Evolutionary conservation across 2,797 vertebrate species (phyloP), one percentile per base, ranked within the genome.

Genomic region (Rhinichthys osculus): DNA sequence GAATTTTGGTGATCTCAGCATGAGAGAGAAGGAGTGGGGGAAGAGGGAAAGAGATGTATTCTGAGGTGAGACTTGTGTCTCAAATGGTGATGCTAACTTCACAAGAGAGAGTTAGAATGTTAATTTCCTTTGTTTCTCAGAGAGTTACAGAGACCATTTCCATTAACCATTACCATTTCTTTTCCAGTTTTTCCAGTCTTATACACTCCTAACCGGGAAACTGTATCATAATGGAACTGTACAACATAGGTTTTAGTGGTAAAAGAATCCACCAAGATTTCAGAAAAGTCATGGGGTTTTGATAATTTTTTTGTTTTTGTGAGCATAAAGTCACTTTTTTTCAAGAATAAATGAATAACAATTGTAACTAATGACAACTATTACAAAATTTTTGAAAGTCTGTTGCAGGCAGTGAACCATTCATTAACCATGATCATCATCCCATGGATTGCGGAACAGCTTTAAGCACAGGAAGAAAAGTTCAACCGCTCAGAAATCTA

Each of bases 401-500:
- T n/a, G 17, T 47, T 33, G 13, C 54, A 59, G 50, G 30, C 33
- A 54, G 17, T 54, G 10, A 33, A 14, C 27, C 30, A 54, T 21
- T 76, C 73, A 77, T 44, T 70, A 40, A n/a, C 17, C 70, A 50
- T 35, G 42, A n/a, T 5, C 13, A 50, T 54, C 40, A 30, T 74
- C 64, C 23, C 59, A 38, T 1, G 21, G 42, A 30, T 76, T 76
- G 40, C 40, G 8, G 27, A 17, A 47, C 38, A 50, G 21, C 52
- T 82, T 82, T 17, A 73, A 27, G 23, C 54, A 76, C 42, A 73
- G 30, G 19, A 40, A 50, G 11, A 78, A 35, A 10, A 44, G 11
- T 83, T 59, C 13, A 81, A 40, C 54, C 80, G 64, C n/a, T 87
- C 74, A 82, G 35, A 52, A 80, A 71, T 27, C 79, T 76, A 47